Evolutionary conservation across 2,113 vertebrate species (phyloP).

Genomic region (Syngnathoides biaculeatus): DNA sequence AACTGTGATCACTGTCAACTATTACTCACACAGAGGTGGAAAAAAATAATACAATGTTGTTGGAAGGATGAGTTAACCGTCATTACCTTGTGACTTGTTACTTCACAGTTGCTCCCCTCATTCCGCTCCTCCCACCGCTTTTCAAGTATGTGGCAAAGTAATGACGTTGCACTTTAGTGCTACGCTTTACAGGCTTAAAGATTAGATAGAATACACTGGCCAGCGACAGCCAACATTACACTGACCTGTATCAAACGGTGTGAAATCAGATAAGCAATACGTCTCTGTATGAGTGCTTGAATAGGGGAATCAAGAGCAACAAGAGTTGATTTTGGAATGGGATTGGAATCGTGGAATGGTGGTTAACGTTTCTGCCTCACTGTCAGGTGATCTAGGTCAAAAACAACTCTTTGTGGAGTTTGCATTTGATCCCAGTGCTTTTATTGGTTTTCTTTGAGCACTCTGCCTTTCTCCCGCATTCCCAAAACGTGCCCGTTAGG

Average conservation of each 20-base stretch:
- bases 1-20: background rate
- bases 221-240: constrained; percentile 46
- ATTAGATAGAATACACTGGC: constrained; percentile 56
- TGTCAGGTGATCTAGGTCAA: background rate
- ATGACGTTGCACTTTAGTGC: constrained; percentile 30
- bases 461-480: background rate
- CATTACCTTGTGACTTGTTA: constrained; percentile 21
- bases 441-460: background rate
- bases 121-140: background rate
- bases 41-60: background rate
- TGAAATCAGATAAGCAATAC: constrained; percentile 66
- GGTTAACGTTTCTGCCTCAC: too few species aligned
- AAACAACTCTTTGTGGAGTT: background rate
- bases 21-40: background rate
- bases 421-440: background rate
- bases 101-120: constrained; percentile 19
- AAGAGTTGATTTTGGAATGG: constrained; percentile 46
- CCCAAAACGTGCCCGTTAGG: background rate
- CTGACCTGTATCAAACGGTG: constrained; percentile 59
- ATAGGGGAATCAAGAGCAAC: constrained; percentile 52
- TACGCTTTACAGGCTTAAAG: constrained; percentile 42
- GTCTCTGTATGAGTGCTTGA: constrained; percentile 47
- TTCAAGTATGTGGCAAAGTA: constrained; percentile 22
- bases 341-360: constrained; percentile 15
- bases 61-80: background rate